phyloP scores from a whole-genome alignment of 2,888 invertebrate species.

The Phrixothrix hirtus region DNA sequence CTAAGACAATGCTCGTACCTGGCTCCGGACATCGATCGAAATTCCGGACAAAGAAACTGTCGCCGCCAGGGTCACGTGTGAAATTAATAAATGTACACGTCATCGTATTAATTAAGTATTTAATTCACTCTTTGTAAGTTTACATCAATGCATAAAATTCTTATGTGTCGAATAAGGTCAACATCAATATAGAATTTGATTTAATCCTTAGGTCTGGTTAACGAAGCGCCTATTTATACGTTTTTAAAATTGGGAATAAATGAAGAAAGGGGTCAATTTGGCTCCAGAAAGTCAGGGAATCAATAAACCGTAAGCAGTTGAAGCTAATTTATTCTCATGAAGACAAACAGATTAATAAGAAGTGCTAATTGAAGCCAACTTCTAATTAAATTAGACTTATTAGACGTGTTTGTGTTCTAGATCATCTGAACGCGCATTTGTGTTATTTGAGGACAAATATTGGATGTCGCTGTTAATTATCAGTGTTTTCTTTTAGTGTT shows the following conservation, averaged over 20 bases:
- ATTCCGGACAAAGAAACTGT: constrained; percentile 46
- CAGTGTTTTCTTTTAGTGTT: constrained; percentile 45
- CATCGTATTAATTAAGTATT: constrained; percentile 53
- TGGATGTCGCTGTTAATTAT: constrained; percentile 47
- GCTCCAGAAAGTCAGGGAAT: constrained; percentile 17
- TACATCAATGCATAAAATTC: constrained; percentile 12
- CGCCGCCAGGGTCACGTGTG: constrained; percentile 50
- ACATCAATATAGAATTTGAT: too few relatives aligned
- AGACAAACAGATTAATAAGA: constrained; percentile 34
- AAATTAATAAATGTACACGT: constrained; percentile 55
- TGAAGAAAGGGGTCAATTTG: constrained; percentile 19
- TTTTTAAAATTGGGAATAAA: too few relatives aligned
- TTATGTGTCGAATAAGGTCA: constrained; percentile 3
- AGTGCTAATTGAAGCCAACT: constrained; percentile 34
- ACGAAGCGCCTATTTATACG: too few relatives aligned
- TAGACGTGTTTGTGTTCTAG: constrained; percentile 39
- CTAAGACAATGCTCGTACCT: constrained; percentile 47
- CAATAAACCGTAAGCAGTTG: constrained; percentile 22
- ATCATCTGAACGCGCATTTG: constrained; percentile 38
- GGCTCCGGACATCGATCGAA: constrained; percentile 41
- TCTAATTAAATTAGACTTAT: constrained; percentile 49
- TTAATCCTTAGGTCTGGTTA: too few relatives aligned
- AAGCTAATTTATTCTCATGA: constrained; percentile 30
- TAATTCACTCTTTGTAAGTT: constrained; percentile 48
- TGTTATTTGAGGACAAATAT: constrained; percentile 50